Conservation (phyloP, 2,888 invertebrate genomes). For the Laothoe populi region DNA sequence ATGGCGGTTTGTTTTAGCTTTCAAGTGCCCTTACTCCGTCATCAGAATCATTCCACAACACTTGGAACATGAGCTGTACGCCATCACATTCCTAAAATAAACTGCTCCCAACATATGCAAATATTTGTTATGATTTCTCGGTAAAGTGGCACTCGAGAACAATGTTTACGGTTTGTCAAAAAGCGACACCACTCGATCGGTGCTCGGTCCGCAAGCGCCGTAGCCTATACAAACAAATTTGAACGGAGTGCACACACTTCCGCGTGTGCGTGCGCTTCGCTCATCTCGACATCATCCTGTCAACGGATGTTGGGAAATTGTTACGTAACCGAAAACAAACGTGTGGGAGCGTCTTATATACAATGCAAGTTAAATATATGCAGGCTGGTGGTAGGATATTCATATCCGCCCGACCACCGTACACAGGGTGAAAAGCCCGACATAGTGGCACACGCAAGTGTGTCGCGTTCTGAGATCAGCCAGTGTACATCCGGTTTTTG, state of each 20-base stretch:
- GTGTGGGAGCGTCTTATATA: neutral
- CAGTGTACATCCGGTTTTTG: too few relatives aligned
- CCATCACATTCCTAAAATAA: neutral
- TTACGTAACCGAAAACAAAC: neutral
- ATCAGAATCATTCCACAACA: neutral
- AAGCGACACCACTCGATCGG: neutral
- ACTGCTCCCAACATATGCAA: neutral
- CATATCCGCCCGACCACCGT: too few relatives aligned
- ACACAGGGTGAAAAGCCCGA: too few relatives aligned
- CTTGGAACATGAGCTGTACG: neutral
- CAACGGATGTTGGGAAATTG: neutral
- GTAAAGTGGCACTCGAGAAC: constrained; percentile 1
- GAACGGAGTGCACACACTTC: neutral
- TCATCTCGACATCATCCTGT: constrained; percentile 6
- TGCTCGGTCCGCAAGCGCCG: neutral
- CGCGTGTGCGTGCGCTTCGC: neutral
- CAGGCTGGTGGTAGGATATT: too few relatives aligned
- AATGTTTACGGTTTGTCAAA: neutral
- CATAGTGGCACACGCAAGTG: too few relatives aligned
- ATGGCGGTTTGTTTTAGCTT: too few relatives aligned
- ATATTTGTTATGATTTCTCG: neutral
- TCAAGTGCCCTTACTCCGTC: neutral
- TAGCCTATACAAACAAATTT: neutral
- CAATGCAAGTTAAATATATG: too few relatives aligned
- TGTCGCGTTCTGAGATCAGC: too few relatives aligned